A percentile compares a stretch with the other conserved stretches of the same genome.
These are phyloP conservation scores for Tinamus guttatus DNA, from an alignment of 2,113 vertebrate genomes.

Conservation along the genomic window DNA sequence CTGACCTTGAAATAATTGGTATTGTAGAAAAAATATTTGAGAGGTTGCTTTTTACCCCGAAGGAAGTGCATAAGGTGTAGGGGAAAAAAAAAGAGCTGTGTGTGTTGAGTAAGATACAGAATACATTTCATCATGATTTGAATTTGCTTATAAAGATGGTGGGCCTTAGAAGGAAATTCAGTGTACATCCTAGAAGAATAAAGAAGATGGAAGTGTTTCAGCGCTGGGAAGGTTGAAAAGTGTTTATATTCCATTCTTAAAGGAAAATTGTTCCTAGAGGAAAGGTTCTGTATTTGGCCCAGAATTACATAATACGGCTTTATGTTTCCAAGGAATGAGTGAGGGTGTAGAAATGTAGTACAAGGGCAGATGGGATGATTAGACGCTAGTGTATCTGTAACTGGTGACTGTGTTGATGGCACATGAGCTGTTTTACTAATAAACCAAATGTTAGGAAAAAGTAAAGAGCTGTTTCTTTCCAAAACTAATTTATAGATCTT, in stretches of 20 bases:
- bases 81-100: too few relatives aligned
- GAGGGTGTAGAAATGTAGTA: not conserved
- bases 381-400: not conserved
- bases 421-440: not conserved
- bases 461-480: not conserved
- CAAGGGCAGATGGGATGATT: not conserved
- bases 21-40: not conserved
- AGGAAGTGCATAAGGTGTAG: not conserved
- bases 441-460: not conserved
- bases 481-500: not conserved
- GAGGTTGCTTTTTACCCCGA: not conserved
- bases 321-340: not conserved
- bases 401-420: not conserved
- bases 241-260: not conserved
- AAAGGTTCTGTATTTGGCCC: not conserved
- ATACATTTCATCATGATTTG: not conserved
- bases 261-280: not conserved
- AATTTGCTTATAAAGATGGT: not conserved
- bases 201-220: not conserved
- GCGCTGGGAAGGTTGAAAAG: not conserved
- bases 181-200: not conserved
- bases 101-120: not conserved
- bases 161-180: not conserved
- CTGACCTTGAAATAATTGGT: not conserved
- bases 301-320: not conserved